Conservation (phyloP, 2,797 vertebrate genomes). For the Percopsis omiscomaycus region DNA sequence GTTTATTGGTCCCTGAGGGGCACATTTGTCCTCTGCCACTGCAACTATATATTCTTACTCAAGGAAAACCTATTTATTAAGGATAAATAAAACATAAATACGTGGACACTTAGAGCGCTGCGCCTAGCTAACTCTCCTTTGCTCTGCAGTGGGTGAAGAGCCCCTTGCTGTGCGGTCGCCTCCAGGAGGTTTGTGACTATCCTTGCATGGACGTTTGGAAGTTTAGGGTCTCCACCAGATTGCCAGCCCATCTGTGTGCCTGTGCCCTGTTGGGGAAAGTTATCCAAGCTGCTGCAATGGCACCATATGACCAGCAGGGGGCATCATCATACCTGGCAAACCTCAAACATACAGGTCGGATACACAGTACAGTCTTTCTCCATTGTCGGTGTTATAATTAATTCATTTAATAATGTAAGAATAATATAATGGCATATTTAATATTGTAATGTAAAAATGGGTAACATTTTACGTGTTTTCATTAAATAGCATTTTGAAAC, state of each 20-base stretch:
- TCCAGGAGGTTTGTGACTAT: conserved; percentile 80
- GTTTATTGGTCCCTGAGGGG: neutral
- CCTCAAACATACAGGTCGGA: conserved; percentile 81
- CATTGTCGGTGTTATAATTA: neutral
- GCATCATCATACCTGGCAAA: conserved; percentile 59
- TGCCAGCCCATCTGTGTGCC: conserved; percentile 87
- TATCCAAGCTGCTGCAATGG: conserved; percentile 64
- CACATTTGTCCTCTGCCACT: no score
- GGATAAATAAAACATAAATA: no score
- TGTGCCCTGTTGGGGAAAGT: conserved; percentile 86
- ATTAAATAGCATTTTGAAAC: no score
- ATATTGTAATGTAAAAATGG: no score
- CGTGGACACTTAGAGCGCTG: no score
- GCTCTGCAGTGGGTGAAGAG: conserved; percentile 86
- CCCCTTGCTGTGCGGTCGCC: conserved; percentile 82
- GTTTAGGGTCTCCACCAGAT: conserved; percentile 64
- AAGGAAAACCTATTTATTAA: neutral
- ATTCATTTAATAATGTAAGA: neutral
- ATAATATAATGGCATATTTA: no score
- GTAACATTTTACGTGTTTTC: no score
- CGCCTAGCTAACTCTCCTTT: neutral
- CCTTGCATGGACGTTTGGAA: conserved; percentile 74
- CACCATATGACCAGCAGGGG: conserved; percentile 57
- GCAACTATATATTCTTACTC: neutral
- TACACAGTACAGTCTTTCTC: neutral